These are phyloP conservation scores for Oryzias dopingdopingensis DNA, from an alignment of 2,797 vertebrate genomes.

Conservation along the genomic window DNA sequence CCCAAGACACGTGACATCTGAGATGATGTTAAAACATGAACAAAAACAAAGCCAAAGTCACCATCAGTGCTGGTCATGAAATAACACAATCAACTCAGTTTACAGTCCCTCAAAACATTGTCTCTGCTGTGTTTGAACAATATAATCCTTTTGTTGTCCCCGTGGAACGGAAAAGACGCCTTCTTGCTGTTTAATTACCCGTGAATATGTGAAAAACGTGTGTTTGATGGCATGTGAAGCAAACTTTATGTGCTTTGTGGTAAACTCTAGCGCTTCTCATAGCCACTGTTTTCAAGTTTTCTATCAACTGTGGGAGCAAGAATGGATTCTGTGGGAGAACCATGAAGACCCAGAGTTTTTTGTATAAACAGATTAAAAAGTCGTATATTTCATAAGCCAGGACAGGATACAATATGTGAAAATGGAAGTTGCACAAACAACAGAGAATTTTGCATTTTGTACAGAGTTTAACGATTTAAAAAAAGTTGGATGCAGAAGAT, in stretches of 20 bases:
- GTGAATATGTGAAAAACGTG: slow-evolving; percentile 12
- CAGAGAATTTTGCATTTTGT: too few relatives aligned
- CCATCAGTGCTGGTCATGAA: slow-evolving; percentile 15
- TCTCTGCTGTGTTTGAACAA: slow-evolving; percentile 23
- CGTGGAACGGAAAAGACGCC: slow-evolving; percentile 5
- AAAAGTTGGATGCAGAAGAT: too few relatives aligned
- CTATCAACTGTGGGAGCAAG: slow-evolving; percentile 27
- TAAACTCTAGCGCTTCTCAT: slow-evolving; percentile 17
- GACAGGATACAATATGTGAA: too few relatives aligned
- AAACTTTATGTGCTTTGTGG: slow-evolving; percentile 36
- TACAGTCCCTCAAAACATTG: slow-evolving; percentile 25
- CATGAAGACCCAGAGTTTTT: slow-evolving; percentile 22
- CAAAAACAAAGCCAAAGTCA: slow-evolving; percentile 10
- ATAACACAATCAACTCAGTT: slow-evolving; percentile 24
- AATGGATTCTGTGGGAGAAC: slow-evolving; percentile 15
- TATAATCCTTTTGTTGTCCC: slow-evolving; percentile 9
- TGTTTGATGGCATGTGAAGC: slow-evolving; percentile 26
- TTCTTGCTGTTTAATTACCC: slow-evolving; percentile 28
- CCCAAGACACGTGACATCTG: slow-evolving; percentile 18
- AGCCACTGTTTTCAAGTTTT: slow-evolving; percentile 26
- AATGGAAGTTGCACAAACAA: too few relatives aligned
- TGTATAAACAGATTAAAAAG: slow-evolving; percentile 2
- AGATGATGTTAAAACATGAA: slow-evolving; percentile 13
- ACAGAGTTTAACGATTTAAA: too few relatives aligned
- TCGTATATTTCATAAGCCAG: neutral